phyloP scores from a whole-genome alignment of 2,888 invertebrate species.

The Mythimna impura region DNA sequence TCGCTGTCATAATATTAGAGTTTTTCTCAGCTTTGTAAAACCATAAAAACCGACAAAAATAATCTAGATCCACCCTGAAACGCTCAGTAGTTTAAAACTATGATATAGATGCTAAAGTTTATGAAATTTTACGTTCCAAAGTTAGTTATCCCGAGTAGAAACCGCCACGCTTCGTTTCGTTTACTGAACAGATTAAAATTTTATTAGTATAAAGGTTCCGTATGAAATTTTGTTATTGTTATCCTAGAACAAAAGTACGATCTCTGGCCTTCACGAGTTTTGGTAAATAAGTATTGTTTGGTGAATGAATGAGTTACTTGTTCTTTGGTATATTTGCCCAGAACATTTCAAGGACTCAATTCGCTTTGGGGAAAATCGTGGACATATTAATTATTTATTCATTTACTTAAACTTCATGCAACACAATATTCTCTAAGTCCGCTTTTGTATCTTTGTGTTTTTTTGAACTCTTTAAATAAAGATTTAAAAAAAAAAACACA shows the following conservation, averaged over 20 bases:
- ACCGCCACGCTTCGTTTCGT: constrained; percentile 42
- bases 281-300: constrained; percentile 45
- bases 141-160: constrained; percentile 53
- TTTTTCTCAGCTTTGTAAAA: background rate
- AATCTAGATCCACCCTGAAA: constrained; percentile 5
- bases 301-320: constrained; percentile 17
- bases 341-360: constrained; percentile 2
- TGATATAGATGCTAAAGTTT: constrained; percentile 53
- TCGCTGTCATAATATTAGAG: background rate
- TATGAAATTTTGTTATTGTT: constrained; percentile 34
- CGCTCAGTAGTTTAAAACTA: constrained; percentile 48
- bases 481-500: too few species aligned
- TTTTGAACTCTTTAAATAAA: too few species aligned
- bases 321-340: background rate
- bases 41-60: constrained; percentile 15
- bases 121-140: constrained; percentile 42
- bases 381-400: background rate
- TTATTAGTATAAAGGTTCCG: constrained; percentile 50
- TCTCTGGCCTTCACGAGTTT: constrained; percentile 16
- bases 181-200: constrained; percentile 54
- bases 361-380: background rate
- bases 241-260: constrained; percentile 22
- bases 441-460: too few species aligned
- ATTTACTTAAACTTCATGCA: too few species aligned
- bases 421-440: too few species aligned